These are phyloP conservation scores for Antechinus flavipes DNA, from an alignment of 2,113 vertebrate genomes.

Conservation along the genomic window DNA sequence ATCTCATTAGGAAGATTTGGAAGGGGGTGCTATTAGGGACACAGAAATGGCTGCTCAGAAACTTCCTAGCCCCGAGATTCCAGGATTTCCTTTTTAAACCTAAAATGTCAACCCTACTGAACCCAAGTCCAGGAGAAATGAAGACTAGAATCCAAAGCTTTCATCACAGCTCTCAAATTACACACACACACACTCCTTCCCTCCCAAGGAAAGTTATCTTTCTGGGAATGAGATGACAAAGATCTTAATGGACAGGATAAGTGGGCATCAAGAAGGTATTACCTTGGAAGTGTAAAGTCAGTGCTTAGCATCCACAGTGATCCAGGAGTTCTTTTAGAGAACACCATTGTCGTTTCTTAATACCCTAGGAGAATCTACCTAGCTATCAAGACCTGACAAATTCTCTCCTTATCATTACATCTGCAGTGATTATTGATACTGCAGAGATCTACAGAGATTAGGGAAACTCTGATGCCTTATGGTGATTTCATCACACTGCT, in stretches of 20 bases:
- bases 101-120: background rate
- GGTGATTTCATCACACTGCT: background rate
- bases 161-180: background rate
- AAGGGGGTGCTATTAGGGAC: background rate
- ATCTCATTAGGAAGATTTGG: background rate
- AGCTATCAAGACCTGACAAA: background rate
- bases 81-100: background rate
- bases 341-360: background rate
- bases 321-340: background rate
- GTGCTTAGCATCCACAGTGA: background rate
- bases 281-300: background rate
- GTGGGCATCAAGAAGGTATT: background rate
- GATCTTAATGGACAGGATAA: background rate
- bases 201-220: accelerated
- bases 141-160: background rate
- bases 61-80: background rate
- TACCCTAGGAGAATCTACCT: background rate
- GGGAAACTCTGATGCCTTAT: background rate
- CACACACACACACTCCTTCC: background rate
- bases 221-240: background rate
- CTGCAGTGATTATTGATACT: background rate
- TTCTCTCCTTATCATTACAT: background rate
- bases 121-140: background rate
- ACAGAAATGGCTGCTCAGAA: background rate
- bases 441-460: background rate